Evolutionary conservation across 2,888 invertebrate genomes (phyloP), one percentile per base, ranked within the genome.

Genomic region (Noctua comes): DNA sequence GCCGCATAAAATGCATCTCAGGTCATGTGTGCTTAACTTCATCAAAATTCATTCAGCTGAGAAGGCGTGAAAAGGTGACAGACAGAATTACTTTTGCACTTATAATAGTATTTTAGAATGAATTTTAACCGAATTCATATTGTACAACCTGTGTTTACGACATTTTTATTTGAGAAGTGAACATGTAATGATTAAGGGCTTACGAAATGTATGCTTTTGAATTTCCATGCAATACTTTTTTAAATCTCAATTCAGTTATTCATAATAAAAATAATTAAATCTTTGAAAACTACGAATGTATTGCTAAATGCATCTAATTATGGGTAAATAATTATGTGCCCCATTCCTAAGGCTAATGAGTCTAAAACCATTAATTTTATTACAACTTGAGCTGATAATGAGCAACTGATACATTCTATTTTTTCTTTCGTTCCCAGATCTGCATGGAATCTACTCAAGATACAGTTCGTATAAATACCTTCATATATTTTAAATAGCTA

Each of bases 391-490:
- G 72, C 70, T 74, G 46, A 64, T 65, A 71, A 80, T 83, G 72
- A 86, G 84, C 76, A 75, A 86, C 80, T 85, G 87, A 80, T 85
- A 88, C 80, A 88, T 71, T 76, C 70, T 77, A 77, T 82, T 79
- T 88, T 88, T 88, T 88, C 87, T 88, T 88, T 88, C 75, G 84
- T 87, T 87, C 88, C 84, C 88, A 88, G 88, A 88, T 88, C 83
- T 86, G 82, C 88, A 88, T 73, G 89, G 88, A 76, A 80, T 80
- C 88, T 85, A 78, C 89, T 87, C 88, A 78, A 85, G 88, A 88
- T 88, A 88, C 88, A 88, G 88, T 88, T 88, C 88, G 88, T 88
- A 88, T 88, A 87, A 73, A 79, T 73, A 64, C 54, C 80, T 81
- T 79, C 62, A 77, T 77, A 69, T 54, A 80, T 66, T 46, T 48